Percentiles rank a stretch among this genome's conserved stretches.
Evolutionary conservation across 2,113 vertebrate species (phyloP).

Genomic region (Dascyllus trimaculatus): DNA sequence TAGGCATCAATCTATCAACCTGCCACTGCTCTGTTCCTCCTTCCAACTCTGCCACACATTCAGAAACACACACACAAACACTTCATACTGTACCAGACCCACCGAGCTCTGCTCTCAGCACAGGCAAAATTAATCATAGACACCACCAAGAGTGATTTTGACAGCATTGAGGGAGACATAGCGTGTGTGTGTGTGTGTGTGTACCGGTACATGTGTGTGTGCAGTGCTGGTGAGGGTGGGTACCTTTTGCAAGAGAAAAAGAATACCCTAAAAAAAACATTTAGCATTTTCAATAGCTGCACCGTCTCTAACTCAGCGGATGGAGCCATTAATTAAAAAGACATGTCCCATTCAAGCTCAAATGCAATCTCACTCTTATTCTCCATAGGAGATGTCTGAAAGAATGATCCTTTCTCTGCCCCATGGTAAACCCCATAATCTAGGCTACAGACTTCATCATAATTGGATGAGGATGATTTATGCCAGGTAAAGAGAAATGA

Average conservation of each 20-base stretch:
- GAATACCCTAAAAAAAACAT: conserved; percentile 38
- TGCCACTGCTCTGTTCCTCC: conserved; percentile 18
- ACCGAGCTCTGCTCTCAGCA: conserved; percentile 23
- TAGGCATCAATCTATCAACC: conserved; percentile 58
- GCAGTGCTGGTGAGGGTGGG: not conserved
- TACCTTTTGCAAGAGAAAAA: conserved; percentile 24
- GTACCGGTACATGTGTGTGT: conserved; percentile 18
- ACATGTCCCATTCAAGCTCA: conserved; percentile 63
- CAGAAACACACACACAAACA: conserved; percentile 19
- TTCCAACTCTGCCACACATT: conserved; percentile 1
- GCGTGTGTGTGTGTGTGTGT: not conserved
- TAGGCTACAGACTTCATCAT: conserved; percentile 72
- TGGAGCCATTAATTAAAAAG: conserved; percentile 77
- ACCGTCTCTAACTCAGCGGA: conserved; percentile 43
- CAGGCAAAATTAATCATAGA: conserved; percentile 50
- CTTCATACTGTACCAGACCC: conserved; percentile 4
- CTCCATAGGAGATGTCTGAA: conserved; percentile 50
- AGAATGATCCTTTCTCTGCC: conserved; percentile 58
- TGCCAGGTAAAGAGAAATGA: conserved; percentile 67
- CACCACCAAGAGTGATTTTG: conserved; percentile 37
- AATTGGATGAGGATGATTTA: conserved; percentile 82
- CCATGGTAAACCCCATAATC: conserved; percentile 67
- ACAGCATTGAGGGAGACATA: conserved; percentile 23
- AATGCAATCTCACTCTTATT: conserved; percentile 75
- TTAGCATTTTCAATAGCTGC: conserved; percentile 70